Evolutionary conservation across 2,113 vertebrate genomes (phyloP), one percentile per base, ranked within the genome.

Genomic region (Lampris incognitus): DNA sequence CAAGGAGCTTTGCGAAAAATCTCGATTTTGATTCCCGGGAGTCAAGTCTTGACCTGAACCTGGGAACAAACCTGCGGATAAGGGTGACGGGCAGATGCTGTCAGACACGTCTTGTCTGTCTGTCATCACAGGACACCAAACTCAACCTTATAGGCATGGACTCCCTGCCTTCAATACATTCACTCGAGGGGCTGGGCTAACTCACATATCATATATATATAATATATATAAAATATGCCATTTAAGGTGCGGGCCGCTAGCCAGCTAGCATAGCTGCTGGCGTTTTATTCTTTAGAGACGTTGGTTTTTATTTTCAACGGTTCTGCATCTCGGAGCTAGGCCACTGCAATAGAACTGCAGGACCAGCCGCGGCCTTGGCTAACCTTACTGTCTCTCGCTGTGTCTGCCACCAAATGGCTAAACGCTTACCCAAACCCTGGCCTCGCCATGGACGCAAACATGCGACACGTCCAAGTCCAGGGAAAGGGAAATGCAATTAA

Each of bases 131-230:
- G 66, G 57, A 78, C 72, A 74, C 60, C 5, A 49, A 68, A 41
- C 41, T 40, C 52, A 50, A 5, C 44, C 7, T 24, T 44, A 39
- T 3, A 68, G 81, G 66, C 82, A 52, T 13, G 73, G 72, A 58
- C 82, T 81, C 79, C 4, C 79, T 81, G 85, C 83, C 78, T 78
- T 82, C 71, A 46, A 60, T 82, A 78, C 87, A 76, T 84, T 86
- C 85, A 85, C 87, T 69, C 7, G 86, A 94, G 92, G 93, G 92
- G 92, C 93, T 91, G 90, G 94, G 93, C 92, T 94, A 94, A 94
- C 93, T 94, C 94, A 94, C 92, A 94, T 94, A 94, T 93, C 93
- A 94, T 94, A 94, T 94, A 94, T 94, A 94, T 94, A 94, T 91
- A 94, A 94, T 94, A 94, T 94, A 94, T 93, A 94, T 94, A 94